Conservation (phyloP, 2,113 vertebrate species). For the Globicephala melas region DNA sequence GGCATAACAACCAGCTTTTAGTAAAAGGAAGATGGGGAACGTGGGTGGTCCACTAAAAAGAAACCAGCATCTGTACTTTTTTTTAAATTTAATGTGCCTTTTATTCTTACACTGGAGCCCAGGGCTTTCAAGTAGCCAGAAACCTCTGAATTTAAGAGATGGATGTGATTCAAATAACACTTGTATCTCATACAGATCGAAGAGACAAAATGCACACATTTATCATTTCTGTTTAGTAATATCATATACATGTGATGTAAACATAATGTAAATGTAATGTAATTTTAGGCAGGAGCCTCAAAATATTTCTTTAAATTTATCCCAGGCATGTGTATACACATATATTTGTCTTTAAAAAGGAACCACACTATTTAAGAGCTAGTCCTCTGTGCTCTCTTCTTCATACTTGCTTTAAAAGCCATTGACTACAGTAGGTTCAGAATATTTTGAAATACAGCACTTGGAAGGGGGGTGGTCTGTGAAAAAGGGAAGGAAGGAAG, state of each 20-base stretch:
- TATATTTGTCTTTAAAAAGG: not conserved
- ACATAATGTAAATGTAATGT: not conserved
- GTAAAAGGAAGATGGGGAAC: not conserved
- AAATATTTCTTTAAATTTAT: conserved; percentile 17
- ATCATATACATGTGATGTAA: not conserved
- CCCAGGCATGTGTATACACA: not conserved
- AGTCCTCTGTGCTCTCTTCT: not conserved
- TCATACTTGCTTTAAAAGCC: not conserved
- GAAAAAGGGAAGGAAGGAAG: not conserved
- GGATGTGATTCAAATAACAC: not conserved
- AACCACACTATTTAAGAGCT: not conserved
- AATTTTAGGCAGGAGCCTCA: not conserved
- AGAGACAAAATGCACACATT: not conserved
- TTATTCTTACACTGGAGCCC: not conserved
- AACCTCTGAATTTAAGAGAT: not conserved
- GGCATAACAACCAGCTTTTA: not conserved
- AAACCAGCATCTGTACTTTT: not conserved
- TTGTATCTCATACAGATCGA: not conserved
- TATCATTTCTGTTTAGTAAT: not conserved
- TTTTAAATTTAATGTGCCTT: not conserved
- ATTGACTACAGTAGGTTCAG: not conserved
- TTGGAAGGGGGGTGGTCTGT: not conserved
- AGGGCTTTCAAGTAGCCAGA: not conserved
- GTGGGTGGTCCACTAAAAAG: not conserved
- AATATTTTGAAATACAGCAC: not conserved